Percentiles rank a stretch among this genome's conserved stretches.
These are phyloP conservation scores for Knipowitschia caucasica DNA, from an alignment of 2,797 vertebrate species.

Conservation along the genomic window DNA sequence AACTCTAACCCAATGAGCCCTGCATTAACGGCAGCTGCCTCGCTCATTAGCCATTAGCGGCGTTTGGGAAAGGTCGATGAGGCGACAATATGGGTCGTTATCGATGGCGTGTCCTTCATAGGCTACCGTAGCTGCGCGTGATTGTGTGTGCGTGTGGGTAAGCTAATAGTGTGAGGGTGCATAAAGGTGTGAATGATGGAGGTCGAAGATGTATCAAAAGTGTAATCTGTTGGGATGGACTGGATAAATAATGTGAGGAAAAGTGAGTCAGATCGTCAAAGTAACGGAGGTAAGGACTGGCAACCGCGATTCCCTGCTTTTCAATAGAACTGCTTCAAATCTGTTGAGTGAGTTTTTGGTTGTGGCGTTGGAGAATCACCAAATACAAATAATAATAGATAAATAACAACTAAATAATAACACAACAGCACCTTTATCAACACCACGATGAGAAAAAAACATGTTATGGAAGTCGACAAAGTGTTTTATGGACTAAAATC, in stretches of 20 bases:
- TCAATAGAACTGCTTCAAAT: too few relatives aligned
- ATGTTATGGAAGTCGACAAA: too few relatives aligned
- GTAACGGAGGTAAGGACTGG: too few relatives aligned
- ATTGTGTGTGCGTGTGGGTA: conserved; percentile 35
- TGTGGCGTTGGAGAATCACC: too few relatives aligned
- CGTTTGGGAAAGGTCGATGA: conserved; percentile 39
- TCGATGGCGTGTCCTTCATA: conserved; percentile 39
- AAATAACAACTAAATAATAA: too few relatives aligned
- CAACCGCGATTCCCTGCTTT: too few relatives aligned
- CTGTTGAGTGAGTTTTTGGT: too few relatives aligned
- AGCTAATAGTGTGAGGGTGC: conserved; percentile 18
- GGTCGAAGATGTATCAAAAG: neutral
- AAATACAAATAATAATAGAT: too few relatives aligned
- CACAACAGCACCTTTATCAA: too few relatives aligned
- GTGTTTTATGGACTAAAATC: too few relatives aligned
- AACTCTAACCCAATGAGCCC: conserved; percentile 35
- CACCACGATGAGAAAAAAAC: too few relatives aligned
- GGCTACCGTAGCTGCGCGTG: conserved; percentile 23
- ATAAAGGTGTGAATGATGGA: neutral
- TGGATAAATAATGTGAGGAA: conserved; percentile 5
- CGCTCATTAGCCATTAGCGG: conserved; percentile 45
- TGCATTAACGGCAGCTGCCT: conserved; percentile 28
- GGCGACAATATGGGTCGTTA: conserved; percentile 26
- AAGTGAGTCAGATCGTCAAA: neutral
- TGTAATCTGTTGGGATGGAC: neutral